Base-by-base conservation (phyloP, 2,797 vertebrate genomes). In the Cuculus canorus region DNA sequence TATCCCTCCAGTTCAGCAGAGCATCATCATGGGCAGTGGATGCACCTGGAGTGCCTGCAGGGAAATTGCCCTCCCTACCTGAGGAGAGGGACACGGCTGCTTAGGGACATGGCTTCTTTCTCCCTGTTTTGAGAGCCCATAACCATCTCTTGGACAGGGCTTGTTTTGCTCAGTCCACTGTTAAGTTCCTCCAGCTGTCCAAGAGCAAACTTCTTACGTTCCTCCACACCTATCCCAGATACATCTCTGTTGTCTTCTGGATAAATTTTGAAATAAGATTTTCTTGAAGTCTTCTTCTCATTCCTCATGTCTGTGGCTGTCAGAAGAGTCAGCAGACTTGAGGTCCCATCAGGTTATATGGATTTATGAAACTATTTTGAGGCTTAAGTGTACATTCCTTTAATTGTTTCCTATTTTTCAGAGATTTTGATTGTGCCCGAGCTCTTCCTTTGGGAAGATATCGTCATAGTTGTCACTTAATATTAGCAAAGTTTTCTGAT, bases 21-120 rank as follows among this genome's bases (percentile, higher is more conserved):
- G 17, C 13, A 72, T 82, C 35, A 9, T 64, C 11, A 2, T 9
- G 37, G 45, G 33, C 66, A 57, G 17, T 17, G 47, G 37, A 19
- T 61, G 25, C 0, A 1, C 18, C 63, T 76, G 32, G 28, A 53
- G 12, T 3, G 7, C 43, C 59, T 65, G 61, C 59, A 82, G 50
- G 43, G 33, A 76, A 61, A 70, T 47, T 0, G 0, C 33, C 10
- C 41, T 47, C n/a, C 50, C 23, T 45, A 1, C 6, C 24, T 11
- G 11, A 35, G 37, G 24, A 66, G 66, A 65, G 50, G n/a, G n/a
- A n/a, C n/a, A n/a, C n/a, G n/a, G 50, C 59, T 86, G 32, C 52
- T 54, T 33, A 39, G 22, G 22, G 27, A 39, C 43, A 32, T 10
- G 9, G 33, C 43, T 39, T 47, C 28, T 21, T 6, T 27, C 19